Percentiles rank a stretch among this genome's conserved stretches.
These are phyloP conservation scores for Sylvicola fuscatus DNA, from an alignment of 2,888 invertebrate genomes.

Conservation along the genomic window DNA sequence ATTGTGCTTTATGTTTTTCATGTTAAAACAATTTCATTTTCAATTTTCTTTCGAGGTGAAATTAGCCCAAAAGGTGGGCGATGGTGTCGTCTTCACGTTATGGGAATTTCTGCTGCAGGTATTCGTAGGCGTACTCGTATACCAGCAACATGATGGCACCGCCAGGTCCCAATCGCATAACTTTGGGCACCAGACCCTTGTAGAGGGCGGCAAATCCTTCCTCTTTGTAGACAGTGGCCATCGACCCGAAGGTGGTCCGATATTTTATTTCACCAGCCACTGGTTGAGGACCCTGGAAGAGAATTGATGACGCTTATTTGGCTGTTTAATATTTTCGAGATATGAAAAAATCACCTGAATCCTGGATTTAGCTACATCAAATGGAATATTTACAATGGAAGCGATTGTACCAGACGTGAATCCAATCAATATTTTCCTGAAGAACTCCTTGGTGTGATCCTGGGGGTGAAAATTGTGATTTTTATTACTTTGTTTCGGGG, in stretches of 20 bases:
- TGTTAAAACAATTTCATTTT: no score
- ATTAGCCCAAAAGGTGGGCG: no score
- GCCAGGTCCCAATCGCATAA: constrained; percentile 78
- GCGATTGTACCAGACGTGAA: constrained; percentile 74
- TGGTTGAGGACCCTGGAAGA: constrained; percentile 52
- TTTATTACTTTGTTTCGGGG: no score
- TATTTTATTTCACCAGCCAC: constrained; percentile 53
- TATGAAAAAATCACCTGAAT: constrained; percentile 37
- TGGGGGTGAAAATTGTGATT: no score
- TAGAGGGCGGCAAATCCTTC: constrained; percentile 82
- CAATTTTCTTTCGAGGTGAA: no score
- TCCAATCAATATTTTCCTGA: constrained; percentile 60
- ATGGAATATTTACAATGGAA: constrained; percentile 80
- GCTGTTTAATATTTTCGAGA: background rate
- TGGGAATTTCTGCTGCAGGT: constrained; percentile 33
- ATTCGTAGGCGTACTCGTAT: constrained; percentile 69
- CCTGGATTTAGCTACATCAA: constrained; percentile 88
- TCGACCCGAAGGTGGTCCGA: constrained; percentile 48
- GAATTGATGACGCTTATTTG: background rate
- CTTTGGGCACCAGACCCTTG: constrained; percentile 80
- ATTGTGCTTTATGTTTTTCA: no score
- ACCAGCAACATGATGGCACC: constrained; percentile 90
- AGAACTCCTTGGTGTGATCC: constrained; percentile 48
- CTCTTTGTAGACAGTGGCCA: constrained; percentile 54
- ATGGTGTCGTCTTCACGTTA: no score